Evolutionary conservation across 2,113 vertebrate species (phyloP), one percentile per base, ranked within the genome.

Genomic region (Gallinago undulata): DNA sequence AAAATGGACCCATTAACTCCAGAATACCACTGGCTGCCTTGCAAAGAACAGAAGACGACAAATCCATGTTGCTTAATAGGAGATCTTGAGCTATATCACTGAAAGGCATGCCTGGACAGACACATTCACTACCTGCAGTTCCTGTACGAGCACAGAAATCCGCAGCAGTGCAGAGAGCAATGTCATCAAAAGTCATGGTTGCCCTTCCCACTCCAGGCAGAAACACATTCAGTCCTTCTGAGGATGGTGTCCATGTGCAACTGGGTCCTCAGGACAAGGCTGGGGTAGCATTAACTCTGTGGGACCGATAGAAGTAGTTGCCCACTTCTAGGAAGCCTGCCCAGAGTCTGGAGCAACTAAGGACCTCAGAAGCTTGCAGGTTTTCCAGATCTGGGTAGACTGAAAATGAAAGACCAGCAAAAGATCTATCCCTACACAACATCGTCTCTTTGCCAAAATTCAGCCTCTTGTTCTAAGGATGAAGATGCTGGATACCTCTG

Each of bases 201-300:
- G 67, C 28, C 39, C n/a, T 75, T 56, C 21, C 35, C 3, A 4
- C 25, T 67, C 37, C 15, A 51, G 41, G 66, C 41, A 73, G 37
- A 67, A 78, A 68, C 22, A 45, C 9, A n/a, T 19, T 60, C 41
- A 63, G 59, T 25, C 33, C 53, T 67, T 62, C 30, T n/a, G 53
- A 77, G 30, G 37, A 47, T 5, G 14, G 17, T 22, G 13, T 25
- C 18, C 22, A 47, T 4, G 25, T 33, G 47, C 74, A 93, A 35
- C 31, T 27, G 0, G 2, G 47, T 41, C 43, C 59, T 67, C 27
- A 30, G 6, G 8, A 28, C 1, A 1, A 68, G 33, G 47, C 22
- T 84, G 47, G 22, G 30, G 30, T 30, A 62, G 25, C 0, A 0
- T 28, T 50, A 57, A 41, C 12, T 91, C 47, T 66, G 31, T 1